Evolutionary conservation across 2,888 invertebrate genomes (phyloP).

Genomic region (Stenotaenia linearis): DNA sequence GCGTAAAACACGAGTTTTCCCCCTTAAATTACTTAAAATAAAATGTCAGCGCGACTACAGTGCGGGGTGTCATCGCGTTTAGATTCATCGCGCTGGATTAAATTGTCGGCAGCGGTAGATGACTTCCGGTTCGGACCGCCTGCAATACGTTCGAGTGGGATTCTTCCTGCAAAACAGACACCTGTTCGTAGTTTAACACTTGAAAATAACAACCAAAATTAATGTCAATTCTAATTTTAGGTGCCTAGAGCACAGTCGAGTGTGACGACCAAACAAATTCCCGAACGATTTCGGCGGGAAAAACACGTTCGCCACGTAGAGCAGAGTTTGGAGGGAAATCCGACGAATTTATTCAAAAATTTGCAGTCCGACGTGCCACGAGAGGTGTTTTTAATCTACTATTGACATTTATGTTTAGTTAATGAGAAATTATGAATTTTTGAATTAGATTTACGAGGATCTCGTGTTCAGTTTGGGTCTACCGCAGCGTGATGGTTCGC

Average conservation of each 20-base stretch:
- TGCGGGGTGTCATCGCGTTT: constrained; percentile 3
- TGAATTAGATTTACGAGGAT: no score
- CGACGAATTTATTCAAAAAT: background rate
- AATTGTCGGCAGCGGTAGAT: background rate
- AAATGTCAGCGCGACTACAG: background rate
- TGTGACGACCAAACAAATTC: background rate
- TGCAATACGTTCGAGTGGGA: background rate
- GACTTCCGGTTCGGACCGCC: constrained; percentile 29
- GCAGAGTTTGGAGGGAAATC: background rate
- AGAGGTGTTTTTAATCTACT: background rate
- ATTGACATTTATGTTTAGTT: no score
- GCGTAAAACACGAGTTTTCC: background rate
- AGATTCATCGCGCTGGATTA: constrained; percentile 24
- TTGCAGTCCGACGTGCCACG: background rate
- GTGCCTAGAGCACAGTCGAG: background rate
- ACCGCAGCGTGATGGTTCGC: no score
- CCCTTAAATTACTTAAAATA: background rate
- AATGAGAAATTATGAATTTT: no score
- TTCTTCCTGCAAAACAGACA: background rate
- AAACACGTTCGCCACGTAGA: background rate
- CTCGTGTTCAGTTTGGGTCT: no score
- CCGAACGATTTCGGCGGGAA: background rate
- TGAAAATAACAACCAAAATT: no score
- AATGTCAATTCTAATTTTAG: no score
- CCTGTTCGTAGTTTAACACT: background rate